Base-by-base conservation (phyloP, 1,140 invertebrate species). In the Spodoptera litura region DNA sequence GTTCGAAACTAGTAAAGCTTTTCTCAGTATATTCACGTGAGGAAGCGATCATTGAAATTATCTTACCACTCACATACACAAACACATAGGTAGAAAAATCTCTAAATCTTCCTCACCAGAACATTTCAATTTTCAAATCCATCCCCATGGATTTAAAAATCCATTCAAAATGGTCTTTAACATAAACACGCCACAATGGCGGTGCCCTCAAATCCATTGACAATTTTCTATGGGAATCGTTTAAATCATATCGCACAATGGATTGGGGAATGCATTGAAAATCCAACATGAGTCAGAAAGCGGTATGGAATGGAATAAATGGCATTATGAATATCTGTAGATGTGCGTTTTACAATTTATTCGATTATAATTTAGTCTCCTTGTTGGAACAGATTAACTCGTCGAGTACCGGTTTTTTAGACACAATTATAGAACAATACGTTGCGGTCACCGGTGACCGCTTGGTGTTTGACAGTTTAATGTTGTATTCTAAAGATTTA, bases 191-290 rank as follows among this genome's bases (percentile, higher is more conserved):
- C 13, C 49, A 76, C 27, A 77, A 77, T 77, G 75, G 62, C 12
- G 27, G 35, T 70, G 62, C 35, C 62, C 75, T 27, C 75, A 77
- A 77, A 66, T 70, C 75, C 62, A 68, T 77, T 77, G 75, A 77
- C 75, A 77, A 66, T 62, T 56, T 64, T 58, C 75, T 77, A 49
- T 75, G 49, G 51, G 52, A 56, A 53, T 53, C 75, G 61, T 68
- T 68, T 77, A 77, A 77, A 68, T 77, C 75, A 77, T 77, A 77
- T 56, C 75, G 62, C 75, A 77, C 75, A 77, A 77, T 58, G 49
- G 75, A 58, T 66, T 68, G 59, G 31, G 75, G 61, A 68, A 68
- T 68, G 75, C 75, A 77, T 77, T 77, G 52, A 68, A 66, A 64
- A 66, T 31, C 31, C 53, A 56, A 66, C 74, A 61, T 44, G 56